Conservation (phyloP, 2,113 vertebrate species). For the Corynorhinus townsendii region DNA sequence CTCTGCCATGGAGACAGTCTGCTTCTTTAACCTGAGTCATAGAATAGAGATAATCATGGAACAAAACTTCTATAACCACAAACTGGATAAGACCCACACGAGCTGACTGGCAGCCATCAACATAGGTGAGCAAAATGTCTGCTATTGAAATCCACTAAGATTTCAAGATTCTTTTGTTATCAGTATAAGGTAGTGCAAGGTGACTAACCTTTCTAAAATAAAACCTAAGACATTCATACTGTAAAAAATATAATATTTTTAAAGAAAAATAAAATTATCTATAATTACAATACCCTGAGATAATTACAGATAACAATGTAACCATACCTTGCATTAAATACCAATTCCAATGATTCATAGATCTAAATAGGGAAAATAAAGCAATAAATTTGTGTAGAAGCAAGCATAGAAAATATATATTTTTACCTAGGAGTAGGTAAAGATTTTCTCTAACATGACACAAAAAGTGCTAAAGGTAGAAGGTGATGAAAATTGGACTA, state of each 20-base stretch:
- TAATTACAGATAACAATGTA: background rate
- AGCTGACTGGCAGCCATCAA: background rate
- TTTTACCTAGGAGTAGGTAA: background rate
- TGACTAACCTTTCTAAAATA: background rate
- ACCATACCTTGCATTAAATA: background rate
- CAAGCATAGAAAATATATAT: background rate
- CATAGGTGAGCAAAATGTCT: background rate
- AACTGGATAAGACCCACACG: accelerated
- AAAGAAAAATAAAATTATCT: background rate
- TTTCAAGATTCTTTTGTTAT: background rate
- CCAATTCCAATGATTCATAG: background rate
- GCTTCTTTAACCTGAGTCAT: background rate
- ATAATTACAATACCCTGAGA: background rate
- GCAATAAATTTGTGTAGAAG: background rate
- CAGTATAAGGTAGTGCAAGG: background rate
- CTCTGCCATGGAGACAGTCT: background rate
- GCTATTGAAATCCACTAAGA: background rate
- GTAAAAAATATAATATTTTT: background rate
- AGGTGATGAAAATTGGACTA: background rate
- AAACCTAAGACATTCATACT: background rate
- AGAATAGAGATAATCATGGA: background rate
- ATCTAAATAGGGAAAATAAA: background rate
- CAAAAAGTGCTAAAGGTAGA: background rate
- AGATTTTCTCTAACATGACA: slow-evolving; percentile 14
- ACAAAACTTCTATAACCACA: background rate